Base-by-base conservation (phyloP, 2,888 invertebrate genomes). In the Synanthedon vespiformis region DNA sequence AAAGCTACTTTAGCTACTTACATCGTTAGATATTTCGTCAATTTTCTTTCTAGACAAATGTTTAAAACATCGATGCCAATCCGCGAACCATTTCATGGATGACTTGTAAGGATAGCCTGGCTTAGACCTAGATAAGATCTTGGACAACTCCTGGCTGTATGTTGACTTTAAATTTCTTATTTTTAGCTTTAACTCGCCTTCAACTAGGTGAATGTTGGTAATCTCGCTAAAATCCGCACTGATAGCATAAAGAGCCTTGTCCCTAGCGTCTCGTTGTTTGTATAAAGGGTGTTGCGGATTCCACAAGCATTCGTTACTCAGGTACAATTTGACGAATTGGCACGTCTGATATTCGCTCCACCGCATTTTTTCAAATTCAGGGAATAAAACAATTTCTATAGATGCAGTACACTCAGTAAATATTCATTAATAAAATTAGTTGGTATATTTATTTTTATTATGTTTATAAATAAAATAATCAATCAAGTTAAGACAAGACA, bases 311-410 rank as follows among this genome's bases (percentile, higher is more conserved):
- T 82, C 77, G 51, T 84, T 69, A 44, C 69, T 72, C 53, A 82
- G 60, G 62, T 88, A 88, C 54, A 83, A 61, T 71, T 81, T 81
- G 1, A 88, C 86, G 57, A 88, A 87, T 56, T 75, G 69, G 50
- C 70, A 71, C 3, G 88, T 88, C 57, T 79, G 77, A 6, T 70
- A 70, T 61, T 88, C 87, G 52, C 76, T 73, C 84, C 86, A 88
- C 65, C 77, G 70, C 81, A 80, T 81, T 57, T 60, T 16, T 16
- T 16, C n/a, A n/a, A n/a, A n/a, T n/a, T n/a, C n/a, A n/a, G n/a
- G n/a, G n/a, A n/a, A n/a, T n/a, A n/a, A n/a, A n/a, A n/a, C 8
- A 34, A 34, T 34, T 8, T 34, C 34, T 34, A 8, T 34, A 34
- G 27, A 34, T 34, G 8, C 34, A 34, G 8, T 34, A 34, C 27